Conservation (phyloP, 1,140 invertebrate species). For the Meloidogyne hapla region DNA sequence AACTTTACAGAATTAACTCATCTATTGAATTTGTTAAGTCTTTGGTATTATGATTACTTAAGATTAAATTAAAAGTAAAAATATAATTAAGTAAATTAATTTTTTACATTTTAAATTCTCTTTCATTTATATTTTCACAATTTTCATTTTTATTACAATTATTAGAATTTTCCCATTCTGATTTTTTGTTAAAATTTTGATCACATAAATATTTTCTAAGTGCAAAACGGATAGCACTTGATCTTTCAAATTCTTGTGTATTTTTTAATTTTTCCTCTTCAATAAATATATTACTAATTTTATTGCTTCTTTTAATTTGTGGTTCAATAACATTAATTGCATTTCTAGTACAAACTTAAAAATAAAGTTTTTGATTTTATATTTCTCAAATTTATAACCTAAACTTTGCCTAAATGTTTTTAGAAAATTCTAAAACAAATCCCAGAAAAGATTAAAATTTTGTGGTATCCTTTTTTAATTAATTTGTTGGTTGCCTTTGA, state of each 20-base stretch:
- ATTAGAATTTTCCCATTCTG: background rate
- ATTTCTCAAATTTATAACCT: background rate
- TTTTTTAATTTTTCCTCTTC: background rate
- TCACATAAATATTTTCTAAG: background rate
- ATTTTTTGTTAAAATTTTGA: background rate
- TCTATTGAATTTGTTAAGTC: too few species aligned
- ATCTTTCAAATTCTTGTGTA: slow-evolving; percentile 1
- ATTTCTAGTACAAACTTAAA: background rate
- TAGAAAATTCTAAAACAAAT: too few species aligned
- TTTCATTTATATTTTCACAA: background rate
- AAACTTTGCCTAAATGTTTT: too few species aligned
- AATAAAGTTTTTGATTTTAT: background rate
- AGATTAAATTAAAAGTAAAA: too few species aligned
- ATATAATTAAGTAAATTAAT: too few species aligned
- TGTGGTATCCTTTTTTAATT: too few species aligned
- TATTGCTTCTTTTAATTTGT: too few species aligned
- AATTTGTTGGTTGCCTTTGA: too few species aligned
- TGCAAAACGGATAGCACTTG: background rate
- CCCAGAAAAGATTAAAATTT: too few species aligned
- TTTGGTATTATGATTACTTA: too few species aligned
- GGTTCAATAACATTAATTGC: background rate
- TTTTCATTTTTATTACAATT: background rate
- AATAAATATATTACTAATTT: background rate
- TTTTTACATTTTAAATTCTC: background rate
- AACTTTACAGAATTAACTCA: too few species aligned